Base-by-base conservation (phyloP, 1,140 invertebrate genomes). In the Epicauta chinensis region DNA sequence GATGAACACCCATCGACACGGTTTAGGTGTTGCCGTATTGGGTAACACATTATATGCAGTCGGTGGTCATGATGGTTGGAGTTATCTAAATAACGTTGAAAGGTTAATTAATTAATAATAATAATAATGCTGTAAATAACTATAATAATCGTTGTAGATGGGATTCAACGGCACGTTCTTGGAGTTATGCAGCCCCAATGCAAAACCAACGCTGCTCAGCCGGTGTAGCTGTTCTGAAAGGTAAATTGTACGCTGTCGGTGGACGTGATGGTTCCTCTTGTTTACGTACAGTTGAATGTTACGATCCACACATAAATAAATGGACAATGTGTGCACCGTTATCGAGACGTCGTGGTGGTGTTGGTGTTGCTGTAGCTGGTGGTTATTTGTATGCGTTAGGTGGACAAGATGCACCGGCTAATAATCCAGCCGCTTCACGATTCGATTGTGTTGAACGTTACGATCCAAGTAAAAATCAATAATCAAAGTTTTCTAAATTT, bases 41-140 rank as follows among this genome's bases (percentile, higher is more conserved):
- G 80, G 80, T 51, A 89, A 90, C 0, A 90, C 91, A 1, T 78
- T 97, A 37, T 97, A 97, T 75, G 93, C 92, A 4, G 90, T 97
- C 6, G 93, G 93, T 16, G 94, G 93, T 11, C 92, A 97, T 68
- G 93, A 97, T 74, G 90, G 92, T 29, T 96, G 92, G 92, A 92
- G 90, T 62, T 97, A 95, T 70, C 73, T 95, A 9, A 92, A 91
- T 67, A 91, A 91, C 3, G 92, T 94, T 0, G 93, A 97, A 73
- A 71, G 89, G 79, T 80, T 61, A 54, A 37, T 37, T 29, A 3
- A 23, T 23, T 7, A 2, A 3, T 10, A 12, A 12, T 36, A 7
- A 12, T 12, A 4, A 2, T 10, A 15, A 4, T 7, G 10, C 5
- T 12, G 11, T 12, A 36, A 36, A 36, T 5, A 32, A n/a, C 31